phyloP scores from a whole-genome alignment of 2,797 vertebrate species.

The Eutrigla gurnardus region DNA sequence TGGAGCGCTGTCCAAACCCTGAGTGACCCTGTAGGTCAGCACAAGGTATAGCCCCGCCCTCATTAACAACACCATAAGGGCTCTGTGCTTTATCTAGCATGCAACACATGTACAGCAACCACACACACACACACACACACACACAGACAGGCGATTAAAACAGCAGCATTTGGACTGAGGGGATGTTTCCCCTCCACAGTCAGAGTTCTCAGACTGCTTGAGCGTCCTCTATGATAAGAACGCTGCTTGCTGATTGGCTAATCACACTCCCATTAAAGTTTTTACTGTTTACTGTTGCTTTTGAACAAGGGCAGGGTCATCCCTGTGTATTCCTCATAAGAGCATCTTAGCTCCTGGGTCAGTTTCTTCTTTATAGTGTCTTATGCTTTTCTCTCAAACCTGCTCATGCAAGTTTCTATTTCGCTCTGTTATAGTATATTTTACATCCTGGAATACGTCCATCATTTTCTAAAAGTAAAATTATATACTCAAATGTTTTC shows the following conservation, averaged over 20 bases:
- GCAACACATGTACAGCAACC: constrained; percentile 7
- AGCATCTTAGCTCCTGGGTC: background rate
- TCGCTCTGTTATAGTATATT: background rate
- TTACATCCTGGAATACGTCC: background rate
- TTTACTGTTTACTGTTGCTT: constrained; percentile 11
- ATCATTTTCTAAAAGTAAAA: background rate
- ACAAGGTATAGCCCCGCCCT: constrained; percentile 60
- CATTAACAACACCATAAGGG: constrained; percentile 67
- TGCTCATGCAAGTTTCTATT: background rate
- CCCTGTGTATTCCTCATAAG: background rate
- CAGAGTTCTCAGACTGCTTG: background rate
- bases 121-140: background rate
- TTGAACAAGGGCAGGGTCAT: background rate
- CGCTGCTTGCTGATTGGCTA: background rate
- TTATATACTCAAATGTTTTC: background rate
- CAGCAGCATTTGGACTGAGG: constrained; percentile 26
- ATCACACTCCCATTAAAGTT: constrained; percentile 11
- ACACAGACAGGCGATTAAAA: constrained; percentile 14
- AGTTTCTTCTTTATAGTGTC: background rate
- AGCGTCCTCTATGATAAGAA: constrained; percentile 13
- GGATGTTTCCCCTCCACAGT: constrained; percentile 28
- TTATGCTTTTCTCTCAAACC: background rate
- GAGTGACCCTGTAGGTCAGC: constrained; percentile 59
- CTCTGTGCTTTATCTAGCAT: constrained; percentile 45
- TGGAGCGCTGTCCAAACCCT: constrained; percentile 29